Conservation (phyloP, 2,797 vertebrate species). For the Phalloptychus januarius region DNA sequence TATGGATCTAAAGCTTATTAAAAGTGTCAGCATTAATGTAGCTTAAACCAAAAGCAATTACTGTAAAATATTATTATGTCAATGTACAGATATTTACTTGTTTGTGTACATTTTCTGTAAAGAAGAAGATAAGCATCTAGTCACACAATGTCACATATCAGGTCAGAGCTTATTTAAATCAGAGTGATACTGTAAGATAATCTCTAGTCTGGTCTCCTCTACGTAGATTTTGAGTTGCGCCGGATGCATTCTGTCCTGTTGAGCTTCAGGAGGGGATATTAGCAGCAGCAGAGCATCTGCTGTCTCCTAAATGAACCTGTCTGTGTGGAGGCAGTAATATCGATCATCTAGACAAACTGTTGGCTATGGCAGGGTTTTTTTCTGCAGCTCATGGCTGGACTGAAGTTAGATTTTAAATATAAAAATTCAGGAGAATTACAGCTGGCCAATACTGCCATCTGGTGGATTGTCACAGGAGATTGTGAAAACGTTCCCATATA, state of each 20-base stretch:
- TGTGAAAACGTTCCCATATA: not conserved
- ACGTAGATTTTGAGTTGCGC: not conserved
- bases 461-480: conserved; percentile 44
- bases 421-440: conserved; percentile 15
- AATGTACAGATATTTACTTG: conserved; percentile 15
- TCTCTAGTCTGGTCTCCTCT: conserved; percentile 22
- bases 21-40: not conserved
- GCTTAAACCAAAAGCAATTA: not conserved
- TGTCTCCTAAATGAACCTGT: conserved; percentile 38
- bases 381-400: conserved; percentile 35
- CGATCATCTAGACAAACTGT: conserved; percentile 53
- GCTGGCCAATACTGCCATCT: conserved; percentile 78
- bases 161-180: conserved; percentile 36
- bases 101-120: not conserved
- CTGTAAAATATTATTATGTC: not conserved
- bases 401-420: conserved; percentile 37
- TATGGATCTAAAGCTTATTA: conserved; percentile 2
- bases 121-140: conserved; percentile 12
- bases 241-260: conserved; percentile 12
- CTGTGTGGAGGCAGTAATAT: conserved; percentile 41
- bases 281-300: conserved; percentile 29
- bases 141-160: conserved; percentile 22
- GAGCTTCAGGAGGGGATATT: conserved; percentile 25
- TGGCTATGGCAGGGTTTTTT: conserved; percentile 36
- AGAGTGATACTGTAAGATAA: conserved; percentile 31